These are phyloP conservation scores for Lytechinus pictus DNA, from an alignment of 35 echinoderm and acorn worm genomes.

Conservation along the genomic window DNA sequence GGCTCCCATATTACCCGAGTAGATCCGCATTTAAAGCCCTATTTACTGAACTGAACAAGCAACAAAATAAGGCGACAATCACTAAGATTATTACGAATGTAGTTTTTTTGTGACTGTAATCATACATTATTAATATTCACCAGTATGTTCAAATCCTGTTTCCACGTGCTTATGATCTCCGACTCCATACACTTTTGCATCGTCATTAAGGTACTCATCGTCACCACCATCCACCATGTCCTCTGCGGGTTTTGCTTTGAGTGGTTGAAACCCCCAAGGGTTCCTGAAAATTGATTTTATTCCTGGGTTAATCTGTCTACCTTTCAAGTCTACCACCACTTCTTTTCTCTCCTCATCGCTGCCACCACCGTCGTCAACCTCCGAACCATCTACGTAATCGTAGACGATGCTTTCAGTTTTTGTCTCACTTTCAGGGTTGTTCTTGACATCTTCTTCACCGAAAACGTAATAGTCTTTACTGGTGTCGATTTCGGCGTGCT, in stretches of 20 bases:
- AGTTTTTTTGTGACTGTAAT: no score
- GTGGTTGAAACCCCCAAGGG: background rate
- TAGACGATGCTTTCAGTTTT: slow-evolving; percentile 9
- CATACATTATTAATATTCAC: background rate
- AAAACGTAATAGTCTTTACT: slow-evolving; percentile 32
- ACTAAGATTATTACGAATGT: no score
- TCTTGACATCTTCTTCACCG: background rate
- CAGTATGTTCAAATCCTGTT: background rate
- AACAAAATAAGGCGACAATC: no score
- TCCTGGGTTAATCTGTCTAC: no score
- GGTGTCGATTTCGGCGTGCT: background rate
- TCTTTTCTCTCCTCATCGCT: background rate
- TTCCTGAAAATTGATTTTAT: background rate
- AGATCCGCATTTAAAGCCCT: no score
- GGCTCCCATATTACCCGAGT: no score
- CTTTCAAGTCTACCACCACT: background rate
- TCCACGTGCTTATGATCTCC: background rate
- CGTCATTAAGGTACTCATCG: slow-evolving; percentile 7
- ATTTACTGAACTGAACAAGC: no score
- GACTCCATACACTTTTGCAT: slow-evolving; percentile 8
- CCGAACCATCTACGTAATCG: slow-evolving; percentile 2
- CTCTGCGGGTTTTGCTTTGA: no score
- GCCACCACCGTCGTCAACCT: background rate
- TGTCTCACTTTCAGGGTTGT: background rate
- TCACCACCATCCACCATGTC: background rate